A percentile compares a stretch with the other conserved stretches of the same genome.
Evolutionary conservation across 2,113 vertebrate species (phyloP).

Genomic region (Rattus norvegicus): DNA sequence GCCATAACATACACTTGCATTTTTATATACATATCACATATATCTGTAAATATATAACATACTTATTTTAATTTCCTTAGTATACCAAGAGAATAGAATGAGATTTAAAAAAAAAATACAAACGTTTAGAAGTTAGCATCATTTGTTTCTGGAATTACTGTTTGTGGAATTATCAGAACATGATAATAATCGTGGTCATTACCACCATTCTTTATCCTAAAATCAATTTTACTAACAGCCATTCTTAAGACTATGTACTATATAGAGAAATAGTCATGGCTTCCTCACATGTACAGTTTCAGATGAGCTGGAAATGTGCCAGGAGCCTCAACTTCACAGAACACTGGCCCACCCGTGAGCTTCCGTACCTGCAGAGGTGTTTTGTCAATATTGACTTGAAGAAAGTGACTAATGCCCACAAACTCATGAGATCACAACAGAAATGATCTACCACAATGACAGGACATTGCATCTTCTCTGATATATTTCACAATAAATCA

Average conservation of each 20-base stretch:
- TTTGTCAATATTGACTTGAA: neutral
- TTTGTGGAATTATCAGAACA: neutral
- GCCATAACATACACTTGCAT: neutral
- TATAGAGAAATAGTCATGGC: fast-evolving
- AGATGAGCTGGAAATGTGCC: neutral
- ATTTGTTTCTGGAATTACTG: neutral
- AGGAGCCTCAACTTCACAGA: neutral
- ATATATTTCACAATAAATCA: slow-evolving; percentile 26
- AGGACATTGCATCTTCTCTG: neutral
- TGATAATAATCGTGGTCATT: neutral
- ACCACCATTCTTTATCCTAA: neutral
- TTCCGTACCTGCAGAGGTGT: neutral
- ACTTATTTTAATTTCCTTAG: neutral
- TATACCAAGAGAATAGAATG: neutral
- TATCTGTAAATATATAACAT: neutral
- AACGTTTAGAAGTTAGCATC: neutral
- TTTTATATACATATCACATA: neutral
- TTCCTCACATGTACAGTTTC: neutral
- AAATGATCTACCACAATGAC: neutral
- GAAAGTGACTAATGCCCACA: neutral
- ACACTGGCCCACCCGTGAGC: neutral
- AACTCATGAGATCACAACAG: neutral
- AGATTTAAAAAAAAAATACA: neutral
- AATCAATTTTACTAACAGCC: neutral
- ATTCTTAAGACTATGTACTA: neutral